Base-by-base conservation (phyloP, 2,113 vertebrate species). In the Heloderma charlesbogerti region DNA sequence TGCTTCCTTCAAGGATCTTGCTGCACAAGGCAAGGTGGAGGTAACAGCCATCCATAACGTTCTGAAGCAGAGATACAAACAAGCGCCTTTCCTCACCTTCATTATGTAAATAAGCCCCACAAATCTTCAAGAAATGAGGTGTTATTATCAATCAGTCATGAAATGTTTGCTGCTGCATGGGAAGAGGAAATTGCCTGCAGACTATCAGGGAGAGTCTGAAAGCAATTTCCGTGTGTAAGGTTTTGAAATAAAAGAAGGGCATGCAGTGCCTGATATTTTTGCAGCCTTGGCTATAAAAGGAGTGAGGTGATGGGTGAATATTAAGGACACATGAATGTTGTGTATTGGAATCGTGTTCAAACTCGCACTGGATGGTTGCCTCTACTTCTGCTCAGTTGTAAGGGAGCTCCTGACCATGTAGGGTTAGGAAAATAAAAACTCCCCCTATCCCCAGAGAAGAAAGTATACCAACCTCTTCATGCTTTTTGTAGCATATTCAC, bases 111-210 rank as follows among this genome's bases (percentile, higher is more conserved):
- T 94, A 95, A 96, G 93, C 74, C 75, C 91, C 91, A 94, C 2
- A 71, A 89, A 22, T 86, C 91, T 87, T 79, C 15, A 22, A 87
- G 91, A 91, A 90, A 88, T 82, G 77, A 0, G 1, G 29, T 93
- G 95, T 95, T 95, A 95, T 94, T 94, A 91, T 94, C 93, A 95
- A 92, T 94, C 93, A 90, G 91, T 31, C 88, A 91, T 94, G 94
- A 96, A 96, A 96, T 94, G 94, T 94, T 94, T 92, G 90, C 86
- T 82, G 63, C 66, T 93, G 94, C 94, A 90, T 1, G 78, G 82
- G 0, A 40, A 91, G 82, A 16, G 74, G 63, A 91, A 82, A 87
- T 94, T 94, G 93, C 77, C 92, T 66, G 43, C 92, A 86, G 84
- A 79, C 92, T 89, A 90, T 91, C 9, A 90, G 87, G n/a, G 54